Base-by-base conservation (phyloP, 2,113 vertebrate genomes). In the Leptodactylus fuscus region DNA sequence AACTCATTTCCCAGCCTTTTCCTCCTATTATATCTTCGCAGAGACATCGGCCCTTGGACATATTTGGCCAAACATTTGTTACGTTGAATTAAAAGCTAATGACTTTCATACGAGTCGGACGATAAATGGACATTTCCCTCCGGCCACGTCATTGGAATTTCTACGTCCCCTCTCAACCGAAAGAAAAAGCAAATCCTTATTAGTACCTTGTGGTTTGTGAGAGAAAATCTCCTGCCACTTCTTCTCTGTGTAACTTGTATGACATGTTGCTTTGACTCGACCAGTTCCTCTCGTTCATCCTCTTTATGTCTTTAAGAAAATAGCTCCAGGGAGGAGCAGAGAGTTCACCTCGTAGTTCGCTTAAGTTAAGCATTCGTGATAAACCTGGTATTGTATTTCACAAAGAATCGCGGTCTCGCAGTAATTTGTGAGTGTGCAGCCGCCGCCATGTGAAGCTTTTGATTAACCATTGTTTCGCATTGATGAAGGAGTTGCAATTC, bases 401-500 rank as follows among this genome's bases (percentile, higher is more conserved):
- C 15, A 79, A 88, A 82, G 65, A 24, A 20, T 15, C 24, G 71
- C 74, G 76, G 69, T 74, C 78, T 80, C 86, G 86, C 73, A 86
- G 83, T 87, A 90, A 87, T 80, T 80, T 81, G 24, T 0, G 3
- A 88, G 71, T 71, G 49, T 88, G 81, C 77, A 77, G 44, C 58
- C 58, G 60, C 51, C 85, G 46, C 65, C 51, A 0, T 75, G 51
- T 87, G 90, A 88, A 58, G 44, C 80, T 22, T 34, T 91, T 94
- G 91, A 92, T 91, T 91, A 90, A 89, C 83, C 78, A 88, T 89
- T 90, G 90, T 92, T 91, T 89, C 62, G 73, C 84, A 34, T 81
- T 89, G 88, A 89, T 88, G 90, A 91, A 91, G 74, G 73, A 90
- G 77, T 75, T 85, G 88, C 65, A 88, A 90, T 88, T 88, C 38